A percentile compares a stretch with the other conserved stretches of the same genome.
These are phyloP conservation scores for Psammodynastes pulverulentus DNA, from an alignment of 2,113 vertebrate species.

Conservation along the genomic window DNA sequence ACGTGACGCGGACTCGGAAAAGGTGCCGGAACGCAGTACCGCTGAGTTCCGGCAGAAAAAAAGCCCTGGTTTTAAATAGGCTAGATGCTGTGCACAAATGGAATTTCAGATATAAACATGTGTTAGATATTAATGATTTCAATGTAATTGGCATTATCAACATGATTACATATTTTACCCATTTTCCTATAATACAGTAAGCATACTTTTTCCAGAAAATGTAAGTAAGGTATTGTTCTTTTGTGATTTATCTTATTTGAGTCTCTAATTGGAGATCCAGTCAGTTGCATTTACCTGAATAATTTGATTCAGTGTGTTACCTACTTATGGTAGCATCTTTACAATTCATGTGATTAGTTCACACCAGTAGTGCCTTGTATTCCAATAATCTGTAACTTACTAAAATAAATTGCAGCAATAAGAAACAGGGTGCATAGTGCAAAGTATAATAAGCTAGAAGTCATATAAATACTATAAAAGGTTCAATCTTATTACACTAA, in stretches of 20 bases:
- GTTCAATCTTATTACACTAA: neutral
- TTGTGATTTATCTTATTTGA: conserved; percentile 13
- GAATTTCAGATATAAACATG: neutral
- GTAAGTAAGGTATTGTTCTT: neutral
- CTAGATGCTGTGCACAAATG: conserved; percentile 8
- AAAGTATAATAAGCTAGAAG: neutral
- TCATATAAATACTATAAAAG: neutral
- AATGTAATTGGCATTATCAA: neutral
- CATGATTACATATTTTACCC: neutral
- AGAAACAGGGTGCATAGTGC: neutral
- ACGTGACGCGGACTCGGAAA: too few relatives aligned
- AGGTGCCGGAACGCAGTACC: too few relatives aligned
- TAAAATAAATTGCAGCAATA: neutral
- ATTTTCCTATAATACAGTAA: neutral
- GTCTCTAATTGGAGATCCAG: neutral
- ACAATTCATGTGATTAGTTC: neutral
- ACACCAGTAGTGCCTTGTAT: neutral
- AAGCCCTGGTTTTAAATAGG: neutral
- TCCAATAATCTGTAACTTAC: conserved; percentile 19
- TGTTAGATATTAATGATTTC: neutral
- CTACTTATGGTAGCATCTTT: neutral
- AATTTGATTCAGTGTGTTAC: conserved; percentile 6
- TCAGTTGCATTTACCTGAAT: neutral
- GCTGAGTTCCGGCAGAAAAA: too few relatives aligned
- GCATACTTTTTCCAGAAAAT: neutral